A percentile compares a stretch with the other conserved stretches of the same genome.
Conservation (phyloP, 1,140 invertebrate genomes). For the Drosophila pallidifrons region DNA sequence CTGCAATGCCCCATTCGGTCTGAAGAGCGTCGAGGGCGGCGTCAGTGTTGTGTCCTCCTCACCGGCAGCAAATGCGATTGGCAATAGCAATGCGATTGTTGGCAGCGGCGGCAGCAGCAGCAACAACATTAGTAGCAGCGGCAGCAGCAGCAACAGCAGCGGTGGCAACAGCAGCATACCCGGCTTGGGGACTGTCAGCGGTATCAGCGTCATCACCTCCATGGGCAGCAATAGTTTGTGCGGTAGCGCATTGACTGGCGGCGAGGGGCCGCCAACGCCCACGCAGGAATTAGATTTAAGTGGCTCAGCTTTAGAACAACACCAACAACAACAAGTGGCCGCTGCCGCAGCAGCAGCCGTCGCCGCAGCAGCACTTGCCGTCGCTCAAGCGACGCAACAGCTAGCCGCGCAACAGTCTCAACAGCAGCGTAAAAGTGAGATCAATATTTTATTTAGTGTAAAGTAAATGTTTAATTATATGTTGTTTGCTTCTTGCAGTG, state of each 20-base stretch:
- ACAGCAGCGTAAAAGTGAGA: conserved; percentile 85
- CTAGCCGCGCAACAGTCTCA: conserved; percentile 62
- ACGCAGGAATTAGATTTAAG: conserved; percentile 85
- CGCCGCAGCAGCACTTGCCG: conserved; percentile 43
- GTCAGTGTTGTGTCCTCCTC: conserved; percentile 47
- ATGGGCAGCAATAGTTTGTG: conserved; percentile 76
- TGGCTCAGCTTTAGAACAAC: conserved; percentile 83
- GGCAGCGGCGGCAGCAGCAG: conserved; percentile 13
- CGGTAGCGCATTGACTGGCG: conserved; percentile 54
- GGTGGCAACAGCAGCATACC: conserved; percentile 51
- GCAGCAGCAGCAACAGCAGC: conserved; percentile 7
- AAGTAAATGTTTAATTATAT: neutral
- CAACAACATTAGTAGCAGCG: no score
- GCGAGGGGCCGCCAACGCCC: conserved; percentile 86
- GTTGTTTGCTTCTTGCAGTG: conserved; percentile 49
- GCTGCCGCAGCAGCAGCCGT: conserved; percentile 47
- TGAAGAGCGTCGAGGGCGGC: conserved; percentile 51
- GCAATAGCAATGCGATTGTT: conserved; percentile 31
- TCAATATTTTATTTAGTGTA: neutral
- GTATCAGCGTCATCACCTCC: conserved; percentile 77
- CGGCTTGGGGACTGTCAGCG: conserved; percentile 69
- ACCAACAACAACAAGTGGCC: conserved; percentile 56
- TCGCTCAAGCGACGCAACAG: conserved; percentile 48
- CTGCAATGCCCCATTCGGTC: conserved; percentile 73
- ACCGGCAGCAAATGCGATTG: conserved; percentile 45